phyloP scores from a whole-genome alignment of 2,113 vertebrate species.

The Prunella fulvescens region DNA sequence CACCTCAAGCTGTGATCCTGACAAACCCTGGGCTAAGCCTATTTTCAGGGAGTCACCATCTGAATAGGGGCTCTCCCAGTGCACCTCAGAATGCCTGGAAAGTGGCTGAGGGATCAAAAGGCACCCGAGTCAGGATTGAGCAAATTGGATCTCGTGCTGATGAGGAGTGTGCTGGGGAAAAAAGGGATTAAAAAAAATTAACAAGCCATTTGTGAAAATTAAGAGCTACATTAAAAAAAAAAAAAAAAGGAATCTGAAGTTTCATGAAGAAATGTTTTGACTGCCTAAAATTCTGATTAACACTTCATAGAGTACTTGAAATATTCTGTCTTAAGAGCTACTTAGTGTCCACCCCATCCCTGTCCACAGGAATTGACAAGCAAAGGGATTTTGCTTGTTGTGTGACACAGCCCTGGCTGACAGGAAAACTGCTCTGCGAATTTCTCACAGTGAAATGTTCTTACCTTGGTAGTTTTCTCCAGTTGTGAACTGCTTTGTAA shows the following conservation, averaged over 20 bases:
- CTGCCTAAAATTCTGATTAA: not conserved
- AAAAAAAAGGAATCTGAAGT: not conserved
- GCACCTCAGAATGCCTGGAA: not conserved
- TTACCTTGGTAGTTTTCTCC: conserved; percentile 87
- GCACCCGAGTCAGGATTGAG: not conserved
- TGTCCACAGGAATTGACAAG: not conserved
- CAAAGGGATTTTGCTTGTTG: not conserved
- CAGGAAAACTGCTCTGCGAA: not conserved
- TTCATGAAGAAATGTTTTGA: not conserved
- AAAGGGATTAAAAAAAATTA: not conserved
- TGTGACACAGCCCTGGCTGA: not conserved
- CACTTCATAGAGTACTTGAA: not conserved
- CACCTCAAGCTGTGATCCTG: conserved; percentile 49
- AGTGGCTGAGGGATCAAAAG: not conserved
- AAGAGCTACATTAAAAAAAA: not conserved
- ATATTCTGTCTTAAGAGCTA: not conserved
- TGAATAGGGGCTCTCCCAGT: not conserved
- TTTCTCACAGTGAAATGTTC: not conserved
- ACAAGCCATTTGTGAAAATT: not conserved
- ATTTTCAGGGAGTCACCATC: not conserved
- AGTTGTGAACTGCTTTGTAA: conserved; percentile 75
- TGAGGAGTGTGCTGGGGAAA: not conserved
- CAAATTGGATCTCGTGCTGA: not conserved
- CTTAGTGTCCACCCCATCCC: not conserved
- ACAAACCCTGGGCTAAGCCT: conserved; percentile 39